Conservation (phyloP, 1,140 invertebrate species). For the Colletes gigas region DNA sequence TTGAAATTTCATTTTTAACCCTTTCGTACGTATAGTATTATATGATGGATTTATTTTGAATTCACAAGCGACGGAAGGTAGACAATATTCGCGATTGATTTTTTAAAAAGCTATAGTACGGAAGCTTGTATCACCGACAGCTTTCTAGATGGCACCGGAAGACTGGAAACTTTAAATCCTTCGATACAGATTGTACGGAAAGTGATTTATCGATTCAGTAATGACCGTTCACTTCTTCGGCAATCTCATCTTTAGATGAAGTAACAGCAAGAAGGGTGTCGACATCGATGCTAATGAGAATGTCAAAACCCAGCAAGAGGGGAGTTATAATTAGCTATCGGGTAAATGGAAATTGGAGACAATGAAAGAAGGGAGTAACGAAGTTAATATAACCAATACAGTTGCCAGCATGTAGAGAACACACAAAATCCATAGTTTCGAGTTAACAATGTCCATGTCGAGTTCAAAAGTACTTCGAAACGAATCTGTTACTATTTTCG, state of each 20-base stretch:
- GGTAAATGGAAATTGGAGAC: slow-evolving; percentile 44
- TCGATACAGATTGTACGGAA: slow-evolving; percentile 2
- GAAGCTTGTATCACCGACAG: no score
- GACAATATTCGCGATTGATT: no score
- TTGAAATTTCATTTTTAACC: no score
- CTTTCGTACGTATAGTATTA: no score
- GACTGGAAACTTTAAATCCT: background rate
- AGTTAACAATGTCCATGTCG: background rate
- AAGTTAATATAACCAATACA: slow-evolving; percentile 21
- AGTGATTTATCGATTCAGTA: slow-evolving; percentile 40
- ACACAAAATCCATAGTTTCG: background rate
- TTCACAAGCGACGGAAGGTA: no score
- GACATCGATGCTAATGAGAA: slow-evolving; percentile 53
- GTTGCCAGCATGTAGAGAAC: background rate
- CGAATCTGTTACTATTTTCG: no score
- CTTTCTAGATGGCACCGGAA: no score
- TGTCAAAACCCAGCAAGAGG: slow-evolving; percentile 48
- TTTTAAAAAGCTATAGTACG: no score
- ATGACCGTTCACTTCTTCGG: slow-evolving; percentile 32
- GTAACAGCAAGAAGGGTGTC: slow-evolving; percentile 5
- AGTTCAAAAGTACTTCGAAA: no score
- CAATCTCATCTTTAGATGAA: slow-evolving; percentile 24
- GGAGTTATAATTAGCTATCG: slow-evolving; percentile 56
- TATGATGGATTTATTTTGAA: no score
- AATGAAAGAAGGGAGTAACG: slow-evolving; percentile 24